phyloP scores from a whole-genome alignment of 2,113 vertebrate genomes.

The Brienomyrus brachyistius region DNA sequence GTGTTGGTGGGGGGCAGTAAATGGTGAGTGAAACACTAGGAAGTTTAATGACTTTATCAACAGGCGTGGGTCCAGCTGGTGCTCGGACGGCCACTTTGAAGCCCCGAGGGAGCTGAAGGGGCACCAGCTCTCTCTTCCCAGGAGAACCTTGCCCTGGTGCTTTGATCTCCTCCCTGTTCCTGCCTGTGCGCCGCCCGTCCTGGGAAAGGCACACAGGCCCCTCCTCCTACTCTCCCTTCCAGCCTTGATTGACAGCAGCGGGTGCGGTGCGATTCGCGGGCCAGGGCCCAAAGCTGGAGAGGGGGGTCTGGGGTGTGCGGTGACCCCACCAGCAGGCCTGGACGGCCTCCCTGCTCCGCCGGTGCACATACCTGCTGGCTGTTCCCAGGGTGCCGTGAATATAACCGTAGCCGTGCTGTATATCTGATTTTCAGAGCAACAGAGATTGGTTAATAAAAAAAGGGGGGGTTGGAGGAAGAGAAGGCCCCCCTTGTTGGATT shows the following conservation, averaged over 20 bases:
- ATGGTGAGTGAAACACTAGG: neutral
- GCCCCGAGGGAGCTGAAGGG: conserved; percentile 34
- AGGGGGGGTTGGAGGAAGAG: neutral
- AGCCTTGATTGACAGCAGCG: conserved; percentile 56
- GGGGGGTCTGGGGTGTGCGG: neutral
- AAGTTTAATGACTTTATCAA: neutral
- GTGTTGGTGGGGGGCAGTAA: neutral
- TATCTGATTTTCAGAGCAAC: neutral
- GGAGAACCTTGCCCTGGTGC: conserved; percentile 41
- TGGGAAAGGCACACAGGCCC: conserved; percentile 16
- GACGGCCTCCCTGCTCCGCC: neutral
- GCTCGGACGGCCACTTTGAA: conserved; percentile 57
- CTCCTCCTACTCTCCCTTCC: neutral
- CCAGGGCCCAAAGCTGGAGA: neutral
- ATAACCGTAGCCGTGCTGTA: neutral
- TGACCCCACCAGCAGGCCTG: neutral
- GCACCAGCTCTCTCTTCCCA: conserved; percentile 45
- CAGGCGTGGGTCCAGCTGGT: conserved; percentile 1
- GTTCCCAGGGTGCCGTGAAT: neutral
- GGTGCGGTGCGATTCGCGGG: conserved; percentile 41
- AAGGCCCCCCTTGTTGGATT: conserved; percentile 21
- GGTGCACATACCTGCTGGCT: neutral
- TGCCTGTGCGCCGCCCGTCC: conserved; percentile 46
- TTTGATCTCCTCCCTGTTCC: conserved; percentile 62
- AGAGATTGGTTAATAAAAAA: neutral